Conservation (phyloP, 2,113 vertebrate species). For the Cebus imitator region DNA sequence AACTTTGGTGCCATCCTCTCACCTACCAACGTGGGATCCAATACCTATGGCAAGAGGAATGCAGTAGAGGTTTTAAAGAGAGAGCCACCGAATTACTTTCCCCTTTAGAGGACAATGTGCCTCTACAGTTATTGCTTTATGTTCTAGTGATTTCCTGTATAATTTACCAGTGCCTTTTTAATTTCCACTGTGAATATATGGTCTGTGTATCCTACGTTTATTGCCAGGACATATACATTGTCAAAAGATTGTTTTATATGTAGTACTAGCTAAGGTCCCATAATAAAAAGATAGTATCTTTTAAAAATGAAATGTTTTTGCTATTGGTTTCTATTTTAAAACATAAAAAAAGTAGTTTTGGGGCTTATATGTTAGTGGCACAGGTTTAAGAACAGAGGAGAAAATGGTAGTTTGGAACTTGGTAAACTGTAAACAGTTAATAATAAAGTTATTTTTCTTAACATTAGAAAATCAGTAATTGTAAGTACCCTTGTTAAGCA, state of each 20-base stretch:
- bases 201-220: background rate
- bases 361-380: constrained; percentile 49
- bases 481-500: background rate
- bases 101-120: constrained; percentile 78
- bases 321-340: constrained; percentile 68
- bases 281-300: constrained; percentile 50
- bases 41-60: constrained; percentile 91
- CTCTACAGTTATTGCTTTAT: background rate
- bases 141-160: constrained; percentile 38
- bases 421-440: background rate
- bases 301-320: constrained; percentile 61
- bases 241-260: background rate
- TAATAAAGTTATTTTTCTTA: background rate
- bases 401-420: background rate
- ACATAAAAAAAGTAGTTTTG: constrained; percentile 29
- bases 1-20: constrained; percentile 86
- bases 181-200: background rate
- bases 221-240: background rate
- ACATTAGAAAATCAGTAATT: background rate
- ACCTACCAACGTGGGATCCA: constrained; percentile 91
- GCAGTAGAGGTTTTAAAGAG: constrained; percentile 62
- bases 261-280: constrained; percentile 10
- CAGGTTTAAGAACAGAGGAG: constrained; percentile 19
- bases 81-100: constrained; percentile 71
- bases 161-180: constrained; percentile 74